Base-by-base conservation (phyloP, 2,888 invertebrate species). In the Trichacis sp. region DNA sequence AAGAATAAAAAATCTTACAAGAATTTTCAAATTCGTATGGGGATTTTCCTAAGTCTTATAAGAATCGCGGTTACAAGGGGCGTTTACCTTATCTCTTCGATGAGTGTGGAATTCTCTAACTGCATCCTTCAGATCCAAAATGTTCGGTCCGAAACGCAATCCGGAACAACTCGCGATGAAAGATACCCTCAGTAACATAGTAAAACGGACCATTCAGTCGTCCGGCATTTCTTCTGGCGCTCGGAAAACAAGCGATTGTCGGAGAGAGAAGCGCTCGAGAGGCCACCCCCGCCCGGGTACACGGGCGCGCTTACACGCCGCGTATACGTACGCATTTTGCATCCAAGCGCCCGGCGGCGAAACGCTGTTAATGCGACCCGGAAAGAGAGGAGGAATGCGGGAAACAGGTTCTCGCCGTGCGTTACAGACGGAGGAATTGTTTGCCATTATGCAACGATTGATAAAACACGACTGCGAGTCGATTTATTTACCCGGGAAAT, bases 151-250 rank as follows among this genome's bases (percentile, higher is more conserved):
- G n/a, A n/a, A n/a, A n/a, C n/a, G n/a, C n/a, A n/a, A 8, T 8
- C 8, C 8, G 24, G 24, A 24, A 24, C 24, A 8, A 15, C 15
- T 15, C 40, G 15, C 29, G 46, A 64, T 56, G 47, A 59, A 47
- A 56, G 45, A 52, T 57, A 49, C 48, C 51, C 53, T 43, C 33
- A 45, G 49, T 53, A 54, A 58, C 51, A 55, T 53, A 58, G 56
- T 55, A 58, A 62, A 66, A 62, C 62, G 58, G 62, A 51, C 56
- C 59, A 56, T 59, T 62, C 55, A 55, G 49, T 67, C 62, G 62
- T 57, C 38, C 53, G 30, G 49, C 53, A 46, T 19, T 51, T 67
- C 53, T 62, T 63, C 58, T 55, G 48, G 12, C 45, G 45, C 33
- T 30, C 6, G 24, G 52, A 30, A 54, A 65, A 61, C 42, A 36